These are phyloP conservation scores for Cyclargus thomasi DNA, from an alignment of 1,140 invertebrate species.

Conservation along the genomic window DNA sequence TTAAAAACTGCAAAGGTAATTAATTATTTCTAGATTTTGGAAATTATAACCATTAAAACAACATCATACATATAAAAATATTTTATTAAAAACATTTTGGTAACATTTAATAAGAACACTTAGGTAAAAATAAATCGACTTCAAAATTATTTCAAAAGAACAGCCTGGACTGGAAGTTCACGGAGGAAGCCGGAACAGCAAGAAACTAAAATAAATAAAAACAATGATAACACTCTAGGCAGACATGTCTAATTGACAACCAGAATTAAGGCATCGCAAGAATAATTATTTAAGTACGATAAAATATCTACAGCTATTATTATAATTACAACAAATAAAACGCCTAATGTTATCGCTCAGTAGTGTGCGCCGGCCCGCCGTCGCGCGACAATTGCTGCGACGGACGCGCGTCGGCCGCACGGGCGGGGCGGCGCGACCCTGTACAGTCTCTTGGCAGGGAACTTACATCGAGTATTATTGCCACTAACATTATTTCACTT, in stretches of 20 bases:
- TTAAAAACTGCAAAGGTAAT: too few relatives aligned
- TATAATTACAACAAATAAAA: slow-evolving; percentile 75
- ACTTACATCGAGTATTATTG: slow-evolving; percentile 73
- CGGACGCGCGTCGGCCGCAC: slow-evolving; percentile 16
- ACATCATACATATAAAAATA: slow-evolving; percentile 75
- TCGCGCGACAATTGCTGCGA: background rate
- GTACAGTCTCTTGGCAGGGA: slow-evolving; percentile 58
- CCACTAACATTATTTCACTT: slow-evolving; percentile 60
- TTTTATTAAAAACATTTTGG: slow-evolving; percentile 78
- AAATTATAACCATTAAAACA: slow-evolving; percentile 46
- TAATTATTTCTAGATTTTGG: too few relatives aligned
- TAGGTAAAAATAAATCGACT: slow-evolving; percentile 77
- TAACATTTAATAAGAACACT: slow-evolving; percentile 78
- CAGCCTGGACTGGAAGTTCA: slow-evolving; percentile 76
- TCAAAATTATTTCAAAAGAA: slow-evolving; percentile 77
- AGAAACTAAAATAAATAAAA: slow-evolving; percentile 73
- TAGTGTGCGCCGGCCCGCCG: slow-evolving; percentile 35
- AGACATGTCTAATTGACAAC: slow-evolving; percentile 77
- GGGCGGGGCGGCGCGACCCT: slow-evolving; percentile 39
- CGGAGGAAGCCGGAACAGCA: slow-evolving; percentile 75
- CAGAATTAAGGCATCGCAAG: slow-evolving; percentile 77
- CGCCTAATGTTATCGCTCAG: slow-evolving; percentile 68
- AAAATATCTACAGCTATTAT: slow-evolving; percentile 76
- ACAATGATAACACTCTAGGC: slow-evolving; percentile 75
- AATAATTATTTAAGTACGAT: slow-evolving; percentile 77